Base-by-base conservation (phyloP, 2,113 vertebrate species). In the Arenaria interpres region DNA sequence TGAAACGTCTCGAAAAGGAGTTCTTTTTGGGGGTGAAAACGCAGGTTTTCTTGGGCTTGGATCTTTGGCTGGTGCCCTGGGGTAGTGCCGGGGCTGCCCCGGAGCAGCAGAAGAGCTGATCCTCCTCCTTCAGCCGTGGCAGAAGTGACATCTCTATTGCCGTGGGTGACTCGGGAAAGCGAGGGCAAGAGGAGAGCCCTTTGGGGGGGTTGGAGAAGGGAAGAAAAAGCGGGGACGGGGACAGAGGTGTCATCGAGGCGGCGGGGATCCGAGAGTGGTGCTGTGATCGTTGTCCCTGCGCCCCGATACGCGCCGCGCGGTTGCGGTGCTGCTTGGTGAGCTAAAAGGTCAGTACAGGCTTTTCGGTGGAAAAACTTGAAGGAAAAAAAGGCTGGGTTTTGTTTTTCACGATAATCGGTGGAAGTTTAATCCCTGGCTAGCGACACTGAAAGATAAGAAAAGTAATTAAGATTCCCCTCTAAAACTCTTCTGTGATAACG, bases 331-430 rank as follows among this genome's bases (percentile, higher is more conserved):
- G 66, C 1, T 68, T 25, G 28, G 66, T 14, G 89, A 95, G 66
- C 90, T 23, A 5, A 64, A 91, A 80, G 87, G 71, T 81, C 94
- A 88, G 78, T 69, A 28, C 91, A 91, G 67, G 75, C 63, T 96
- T 88, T 2, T 53, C 54, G 39, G 88, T 97, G 85, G 90, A 85
- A 85, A 91, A 94, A 95, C 82, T 89, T 95, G 90, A 98, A 97
- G 96, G 95, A 46, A 95, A 96, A 81, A 93, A 94, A 56, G 27
- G 92, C 88, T 83, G 87, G 85, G 14, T 79, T 91, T 91, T 30
- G 57, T 81, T 80, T 86, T 68, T 95, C 53, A 7, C 59, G 45
- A n/a, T 80, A 73, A 71, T 89, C 77, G 1, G 0, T 28, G 71
- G 63, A 66, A 77, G 25, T 93, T 83, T 88, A 93, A 91, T 95